A percentile compares a stretch with the other conserved stretches of the same genome.
Evolutionary conservation across 2,113 vertebrate genomes (phyloP).

Genomic region (Paratilapia polleni): DNA sequence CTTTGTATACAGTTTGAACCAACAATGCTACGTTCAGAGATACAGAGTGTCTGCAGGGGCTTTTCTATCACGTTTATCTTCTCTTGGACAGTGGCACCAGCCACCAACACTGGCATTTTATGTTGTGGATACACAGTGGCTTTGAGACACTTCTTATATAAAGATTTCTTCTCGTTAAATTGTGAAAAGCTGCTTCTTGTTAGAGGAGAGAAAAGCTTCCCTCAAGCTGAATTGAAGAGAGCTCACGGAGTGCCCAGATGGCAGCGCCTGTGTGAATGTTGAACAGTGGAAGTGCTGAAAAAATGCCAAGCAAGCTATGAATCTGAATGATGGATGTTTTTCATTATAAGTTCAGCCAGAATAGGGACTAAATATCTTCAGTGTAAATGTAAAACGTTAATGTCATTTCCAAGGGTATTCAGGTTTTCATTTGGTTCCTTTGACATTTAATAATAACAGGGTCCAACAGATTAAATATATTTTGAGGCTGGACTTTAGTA

Average conservation of each 20-base stretch:
- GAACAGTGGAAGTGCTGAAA: slow-evolving; percentile 21
- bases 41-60: slow-evolving; percentile 13
- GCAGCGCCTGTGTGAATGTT: slow-evolving; percentile 29
- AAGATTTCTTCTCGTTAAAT: slow-evolving; percentile 43
- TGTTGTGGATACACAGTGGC: slow-evolving; percentile 8
- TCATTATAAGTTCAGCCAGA: slow-evolving; percentile 4
- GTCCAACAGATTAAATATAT: neutral
- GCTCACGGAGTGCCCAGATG: slow-evolving; percentile 37
- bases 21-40: slow-evolving; percentile 47
- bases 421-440: neutral
- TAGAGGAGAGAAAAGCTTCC: slow-evolving; percentile 32
- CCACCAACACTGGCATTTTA: slow-evolving; percentile 11
- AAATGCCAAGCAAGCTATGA: slow-evolving; percentile 24
- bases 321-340: slow-evolving; percentile 6
- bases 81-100: slow-evolving; percentile 8
- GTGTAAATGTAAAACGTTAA: neutral
- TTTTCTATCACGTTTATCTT: slow-evolving; percentile 43
- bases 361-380: neutral
- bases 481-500: neutral
- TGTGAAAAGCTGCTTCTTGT: slow-evolving; percentile 54
- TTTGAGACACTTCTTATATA: slow-evolving; percentile 15
- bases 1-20: slow-evolving; percentile 38
- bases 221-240: slow-evolving; percentile 19
- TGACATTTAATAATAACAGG: neutral
- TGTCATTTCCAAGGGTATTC: neutral